Percentiles rank a stretch among this genome's conserved stretches.
Conservation (phyloP, 2,113 vertebrate genomes). For the Oreochromis aureus region DNA sequence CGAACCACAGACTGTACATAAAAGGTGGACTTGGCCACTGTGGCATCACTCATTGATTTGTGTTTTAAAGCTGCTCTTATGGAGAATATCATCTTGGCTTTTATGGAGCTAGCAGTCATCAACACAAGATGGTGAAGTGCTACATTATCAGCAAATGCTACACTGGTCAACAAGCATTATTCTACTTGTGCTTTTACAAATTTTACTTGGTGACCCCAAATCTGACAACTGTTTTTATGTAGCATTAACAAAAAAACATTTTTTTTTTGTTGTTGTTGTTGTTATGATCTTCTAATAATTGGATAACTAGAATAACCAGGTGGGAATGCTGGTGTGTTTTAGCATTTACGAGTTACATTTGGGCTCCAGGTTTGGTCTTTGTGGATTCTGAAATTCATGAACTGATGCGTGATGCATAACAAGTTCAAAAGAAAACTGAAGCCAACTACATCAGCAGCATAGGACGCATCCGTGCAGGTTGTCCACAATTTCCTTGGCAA, state of each 20-base stretch:
- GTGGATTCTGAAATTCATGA: neutral
- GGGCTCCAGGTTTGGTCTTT: neutral
- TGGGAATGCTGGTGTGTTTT: fast-evolving
- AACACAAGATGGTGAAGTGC: neutral
- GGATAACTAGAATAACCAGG: neutral
- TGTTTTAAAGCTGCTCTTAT: neutral
- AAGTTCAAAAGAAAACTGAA: neutral
- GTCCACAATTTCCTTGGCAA: neutral
- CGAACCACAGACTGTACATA: neutral
- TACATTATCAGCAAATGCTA: neutral
- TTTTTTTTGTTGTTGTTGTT: neutral
- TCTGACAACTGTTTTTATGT: neutral
- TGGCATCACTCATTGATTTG: neutral
- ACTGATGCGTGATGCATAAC: neutral
- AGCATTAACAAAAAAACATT: fast-evolving
- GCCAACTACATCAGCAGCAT: neutral
- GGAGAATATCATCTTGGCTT: neutral
- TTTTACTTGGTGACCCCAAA: neutral
- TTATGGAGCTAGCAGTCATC: neutral
- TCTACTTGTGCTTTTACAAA: neutral
- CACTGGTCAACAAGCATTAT: neutral
- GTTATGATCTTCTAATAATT: neutral
- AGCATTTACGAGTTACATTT: neutral
- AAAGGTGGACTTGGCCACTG: neutral
- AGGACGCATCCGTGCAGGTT: neutral